Conservation (phyloP, 2,888 invertebrate species). For the Hirudinaria manillensis region DNA sequence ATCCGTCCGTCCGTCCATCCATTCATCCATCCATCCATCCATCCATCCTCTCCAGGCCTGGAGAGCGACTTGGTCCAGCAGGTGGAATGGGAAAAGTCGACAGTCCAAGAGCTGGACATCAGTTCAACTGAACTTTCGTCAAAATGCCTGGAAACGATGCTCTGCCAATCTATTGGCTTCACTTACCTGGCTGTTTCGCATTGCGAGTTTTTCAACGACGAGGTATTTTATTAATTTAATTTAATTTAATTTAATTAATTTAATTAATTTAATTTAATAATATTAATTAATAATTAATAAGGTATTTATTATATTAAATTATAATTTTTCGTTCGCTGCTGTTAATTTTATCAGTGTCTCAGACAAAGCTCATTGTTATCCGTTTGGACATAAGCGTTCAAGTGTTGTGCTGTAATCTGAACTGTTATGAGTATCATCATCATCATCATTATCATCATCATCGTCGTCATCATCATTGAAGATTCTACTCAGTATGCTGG, state of each 20-base stretch:
- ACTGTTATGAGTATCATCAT: too few relatives aligned
- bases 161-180: conserved; percentile 73
- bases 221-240: conserved; percentile 56
- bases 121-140: conserved; percentile 91
- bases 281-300: too few relatives aligned
- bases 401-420: too few relatives aligned
- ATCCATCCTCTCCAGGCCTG: conserved; percentile 61
- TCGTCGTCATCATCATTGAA: conserved; percentile 42
- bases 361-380: too few relatives aligned
- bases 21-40: background rate
- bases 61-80: conserved; percentile 86
- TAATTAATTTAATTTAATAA: background rate
- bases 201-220: conserved; percentile 92
- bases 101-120: conserved; percentile 85
- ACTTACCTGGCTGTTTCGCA: conserved; percentile 86
- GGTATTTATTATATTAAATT: too few relatives aligned
- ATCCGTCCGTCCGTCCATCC: background rate
- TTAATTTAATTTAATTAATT: background rate
- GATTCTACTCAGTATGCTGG: conserved; percentile 82
- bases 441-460: too few relatives aligned
- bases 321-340: too few relatives aligned
- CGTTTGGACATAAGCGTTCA: too few relatives aligned
- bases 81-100: conserved; percentile 96
- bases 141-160: conserved; percentile 85
- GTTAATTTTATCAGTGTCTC: too few relatives aligned